A percentile compares a stretch with the other conserved stretches of the same genome.
These are phyloP conservation scores for Calidris pygmaea DNA, from an alignment of 2,113 vertebrate species.

Conservation along the genomic window DNA sequence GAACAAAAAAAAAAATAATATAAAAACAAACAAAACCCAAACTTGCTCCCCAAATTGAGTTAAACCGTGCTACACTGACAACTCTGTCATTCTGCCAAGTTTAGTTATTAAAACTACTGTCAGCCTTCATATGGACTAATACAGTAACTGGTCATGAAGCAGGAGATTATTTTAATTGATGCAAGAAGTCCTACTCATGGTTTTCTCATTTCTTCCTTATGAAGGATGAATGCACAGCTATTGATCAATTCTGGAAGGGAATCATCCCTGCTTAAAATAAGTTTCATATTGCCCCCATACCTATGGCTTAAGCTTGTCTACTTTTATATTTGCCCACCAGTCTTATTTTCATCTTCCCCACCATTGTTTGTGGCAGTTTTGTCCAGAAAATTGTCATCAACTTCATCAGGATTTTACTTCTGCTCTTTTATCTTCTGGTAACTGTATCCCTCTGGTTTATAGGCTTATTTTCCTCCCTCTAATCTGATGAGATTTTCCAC, in stretches of 20 bases:
- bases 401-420: not conserved
- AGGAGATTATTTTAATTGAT: not conserved
- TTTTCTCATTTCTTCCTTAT: not conserved
- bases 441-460: rapidly evolving
- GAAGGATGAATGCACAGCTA: rapidly evolving
- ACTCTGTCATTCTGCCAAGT: not conserved
- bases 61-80: not conserved
- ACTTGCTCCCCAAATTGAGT: not conserved
- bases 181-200: rapidly evolving
- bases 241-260: not conserved
- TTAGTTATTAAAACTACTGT: not conserved
- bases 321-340: not conserved
- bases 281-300: rapidly evolving
- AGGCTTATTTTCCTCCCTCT: not conserved
- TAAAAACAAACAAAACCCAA: rapidly evolving
- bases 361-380: not conserved
- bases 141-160: not conserved
- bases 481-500: not conserved
- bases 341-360: not conserved
- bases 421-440: not conserved
- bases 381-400: not conserved
- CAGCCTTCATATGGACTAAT: not conserved
- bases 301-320: not conserved
- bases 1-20: not conserved
- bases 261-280: rapidly evolving